Evolutionary conservation across 2,888 invertebrate species (phyloP), one percentile per base, ranked within the genome.

Genomic region (Deilephila porcellus): DNA sequence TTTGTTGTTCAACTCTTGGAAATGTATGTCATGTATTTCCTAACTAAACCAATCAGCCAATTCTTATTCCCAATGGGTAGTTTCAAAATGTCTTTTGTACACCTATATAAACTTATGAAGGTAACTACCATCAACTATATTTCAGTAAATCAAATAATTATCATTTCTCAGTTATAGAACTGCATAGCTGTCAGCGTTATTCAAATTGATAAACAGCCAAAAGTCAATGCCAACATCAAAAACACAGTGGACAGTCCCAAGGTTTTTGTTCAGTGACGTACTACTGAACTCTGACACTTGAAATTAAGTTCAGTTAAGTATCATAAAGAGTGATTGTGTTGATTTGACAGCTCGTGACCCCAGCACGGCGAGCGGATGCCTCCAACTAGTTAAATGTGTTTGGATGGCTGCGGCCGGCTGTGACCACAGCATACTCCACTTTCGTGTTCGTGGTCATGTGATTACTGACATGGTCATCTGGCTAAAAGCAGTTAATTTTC

Each of bases 341-440:
- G 79, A 84, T 85, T 82, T 85, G 85, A 85, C 83, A 86, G 83
- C 80, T 81, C 83, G 83, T 85, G 86, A 87, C 86, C 87, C 84
- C 84, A 73, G 82, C 80, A 80, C 82, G 82, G 84, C 84, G 83
- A 81, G 85, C 87, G 87, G 86, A 88, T 82, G 86, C 82, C 82
- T 78, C 81, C 80, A 81, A 85, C 84, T 86, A 83, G 83, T 84
- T 86, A 81, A 83, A 83, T 80, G 79, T 82, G 80, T 82, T 82
- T 81, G 82, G 80, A 75, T 76, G 77, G 73, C 77, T 80, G 80
- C 75, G 79, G 79, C 78, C 81, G 79, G 85, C 82, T 82, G 78
- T 81, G 80, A 86, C 84, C 80, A 76, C 76, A 78, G 76, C 25
- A 52, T 25, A 67, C 67, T 67, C 37, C 20, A 25, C 45, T 67